Percentiles rank a stretch among this genome's conserved stretches.
Conservation (phyloP, 2,888 invertebrate species). For the Ornithoptera priamus region DNA sequence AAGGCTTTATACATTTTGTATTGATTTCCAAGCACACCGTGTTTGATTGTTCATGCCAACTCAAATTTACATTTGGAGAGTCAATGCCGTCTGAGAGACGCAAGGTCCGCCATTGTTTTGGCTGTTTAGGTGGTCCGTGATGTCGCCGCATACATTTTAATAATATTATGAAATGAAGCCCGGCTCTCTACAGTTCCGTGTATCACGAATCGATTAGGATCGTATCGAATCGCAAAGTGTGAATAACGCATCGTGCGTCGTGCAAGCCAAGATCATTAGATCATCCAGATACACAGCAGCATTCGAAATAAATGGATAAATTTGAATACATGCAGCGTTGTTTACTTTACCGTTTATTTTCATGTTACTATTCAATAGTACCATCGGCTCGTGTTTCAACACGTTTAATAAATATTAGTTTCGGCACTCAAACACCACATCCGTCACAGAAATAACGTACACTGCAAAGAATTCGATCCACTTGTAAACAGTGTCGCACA, state of each 20-base stretch:
- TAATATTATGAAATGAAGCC: conserved; percentile 51
- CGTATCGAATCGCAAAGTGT: conserved; percentile 47
- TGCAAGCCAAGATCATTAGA: conserved; percentile 75
- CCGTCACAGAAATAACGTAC: conserved; percentile 64
- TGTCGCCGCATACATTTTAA: conserved; percentile 61
- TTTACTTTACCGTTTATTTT: conserved; percentile 76
- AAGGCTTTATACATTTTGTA: conserved; percentile 65
- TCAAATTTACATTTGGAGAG: conserved; percentile 73
- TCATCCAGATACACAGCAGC: conserved; percentile 59
- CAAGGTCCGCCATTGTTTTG: conserved; percentile 76
- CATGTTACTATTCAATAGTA: conserved; percentile 78
- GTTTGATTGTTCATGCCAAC: conserved; percentile 71
- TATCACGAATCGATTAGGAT: conserved; percentile 38
- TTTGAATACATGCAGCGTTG: conserved; percentile 59
- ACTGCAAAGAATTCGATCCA: conserved; percentile 68
- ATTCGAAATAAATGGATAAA: conserved; percentile 51
- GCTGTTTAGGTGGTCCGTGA: conserved; percentile 70
- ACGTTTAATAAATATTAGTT: conserved; percentile 46
- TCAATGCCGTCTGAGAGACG: conserved; percentile 70
- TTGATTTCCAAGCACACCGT: conserved; percentile 69
- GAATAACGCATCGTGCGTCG: conserved; percentile 57
- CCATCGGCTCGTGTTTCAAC: conserved; percentile 67
- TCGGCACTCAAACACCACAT: conserved; percentile 58
- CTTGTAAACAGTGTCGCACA: conserved; percentile 49
- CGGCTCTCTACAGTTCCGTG: conserved; percentile 40